Evolutionary conservation across 2,113 vertebrate genomes (phyloP).

Genomic region (Dolichotis patagonum): DNA sequence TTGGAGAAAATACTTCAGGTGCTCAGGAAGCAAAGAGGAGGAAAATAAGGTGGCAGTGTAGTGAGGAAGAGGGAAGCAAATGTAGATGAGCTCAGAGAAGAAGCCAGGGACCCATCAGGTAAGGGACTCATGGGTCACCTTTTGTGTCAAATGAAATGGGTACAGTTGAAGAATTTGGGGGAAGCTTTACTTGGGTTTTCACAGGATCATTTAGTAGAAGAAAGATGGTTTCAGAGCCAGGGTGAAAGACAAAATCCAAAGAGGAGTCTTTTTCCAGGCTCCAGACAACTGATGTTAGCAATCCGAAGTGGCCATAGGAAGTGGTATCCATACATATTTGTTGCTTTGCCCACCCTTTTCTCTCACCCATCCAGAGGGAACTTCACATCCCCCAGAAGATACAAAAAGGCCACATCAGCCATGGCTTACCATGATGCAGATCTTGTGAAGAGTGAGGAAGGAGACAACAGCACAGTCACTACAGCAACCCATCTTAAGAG

Average conservation of each 20-base stretch:
- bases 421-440: background rate
- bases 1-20: background rate
- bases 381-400: background rate
- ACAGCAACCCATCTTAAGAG: background rate
- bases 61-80: background rate
- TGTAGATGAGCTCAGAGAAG: background rate
- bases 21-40: background rate
- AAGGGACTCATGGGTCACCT: background rate
- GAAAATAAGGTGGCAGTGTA: background rate
- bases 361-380: background rate
- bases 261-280: background rate
- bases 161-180: background rate
- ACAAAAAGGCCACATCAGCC: background rate
- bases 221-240: background rate
- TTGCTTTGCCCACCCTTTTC: background rate
- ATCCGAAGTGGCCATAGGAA: no score
- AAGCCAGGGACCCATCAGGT: background rate
- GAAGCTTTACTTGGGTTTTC: background rate
- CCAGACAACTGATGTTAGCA: background rate
- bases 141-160: background rate
- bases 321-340: rapidly evolving
- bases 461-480: background rate
- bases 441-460: background rate
- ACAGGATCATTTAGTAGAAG: background rate
- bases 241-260: no score